These are phyloP conservation scores for Aphelenchoides fujianensis DNA, from an alignment of 1,140 invertebrate species.

Conservation along the genomic window DNA sequence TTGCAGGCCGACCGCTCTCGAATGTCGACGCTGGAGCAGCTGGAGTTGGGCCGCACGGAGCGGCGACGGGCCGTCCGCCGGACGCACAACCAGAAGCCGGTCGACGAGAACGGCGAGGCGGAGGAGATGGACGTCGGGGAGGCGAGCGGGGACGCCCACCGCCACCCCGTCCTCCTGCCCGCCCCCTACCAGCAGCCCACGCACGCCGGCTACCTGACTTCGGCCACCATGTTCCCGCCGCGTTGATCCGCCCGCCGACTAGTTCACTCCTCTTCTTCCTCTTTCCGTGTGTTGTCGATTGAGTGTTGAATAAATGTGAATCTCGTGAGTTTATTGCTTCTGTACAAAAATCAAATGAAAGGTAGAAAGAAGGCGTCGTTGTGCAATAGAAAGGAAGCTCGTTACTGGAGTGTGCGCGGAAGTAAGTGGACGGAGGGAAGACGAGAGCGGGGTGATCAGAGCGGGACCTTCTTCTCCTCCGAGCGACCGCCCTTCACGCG, in stretches of 20 bases:
- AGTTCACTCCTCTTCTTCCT: not conserved
- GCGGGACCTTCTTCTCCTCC: not conserved
- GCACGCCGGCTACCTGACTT: conserved; percentile 48
- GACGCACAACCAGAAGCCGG: not conserved
- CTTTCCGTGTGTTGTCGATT: not conserved
- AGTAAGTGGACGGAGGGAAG: too few species aligned
- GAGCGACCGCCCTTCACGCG: not conserved
- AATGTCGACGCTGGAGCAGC: conserved; percentile 16
- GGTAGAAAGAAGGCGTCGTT: not conserved
- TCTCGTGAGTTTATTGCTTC: not conserved
- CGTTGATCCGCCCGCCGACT: not conserved
- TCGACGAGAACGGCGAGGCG: not conserved
- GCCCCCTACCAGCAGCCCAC: conserved; percentile 50
- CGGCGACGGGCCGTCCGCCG: not conserved
- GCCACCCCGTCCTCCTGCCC: conserved; percentile 21
- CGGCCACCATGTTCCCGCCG: conserved; percentile 8
- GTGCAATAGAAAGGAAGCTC: conserved; percentile 5
- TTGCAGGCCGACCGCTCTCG: conserved; percentile 1
- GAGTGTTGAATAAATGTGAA: not conserved
- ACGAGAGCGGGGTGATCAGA: too few species aligned
- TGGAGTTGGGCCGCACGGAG: conserved; percentile 16
- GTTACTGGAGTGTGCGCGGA: conserved; percentile 1
- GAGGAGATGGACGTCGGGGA: not conserved
- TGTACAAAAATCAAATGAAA: not conserved
- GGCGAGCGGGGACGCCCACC: not conserved